These are phyloP conservation scores for Dermolepida albohirtum DNA, from an alignment of 2,888 invertebrate species.

Conservation along the genomic window DNA sequence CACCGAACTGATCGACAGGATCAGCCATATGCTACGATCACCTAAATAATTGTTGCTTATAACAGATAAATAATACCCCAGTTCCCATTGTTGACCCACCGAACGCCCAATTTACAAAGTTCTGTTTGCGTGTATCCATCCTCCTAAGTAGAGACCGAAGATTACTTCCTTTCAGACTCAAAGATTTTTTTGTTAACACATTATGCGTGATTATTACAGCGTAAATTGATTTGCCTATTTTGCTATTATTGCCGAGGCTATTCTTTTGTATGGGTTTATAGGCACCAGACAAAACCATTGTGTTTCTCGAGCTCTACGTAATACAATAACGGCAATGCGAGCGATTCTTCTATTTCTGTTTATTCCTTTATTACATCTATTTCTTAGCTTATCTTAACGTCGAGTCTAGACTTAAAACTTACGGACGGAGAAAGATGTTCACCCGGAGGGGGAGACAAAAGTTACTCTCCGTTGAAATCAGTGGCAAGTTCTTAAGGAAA, in stretches of 20 bases:
- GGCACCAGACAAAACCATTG: too few species aligned
- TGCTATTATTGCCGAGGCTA: conserved; percentile 46
- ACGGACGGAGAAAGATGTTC: too few species aligned
- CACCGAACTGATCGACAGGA: too few species aligned
- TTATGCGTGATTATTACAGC: conserved; percentile 50
- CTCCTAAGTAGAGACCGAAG: not conserved
- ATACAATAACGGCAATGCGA: too few species aligned
- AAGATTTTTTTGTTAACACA: conserved; percentile 45
- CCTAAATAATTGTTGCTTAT: too few species aligned
- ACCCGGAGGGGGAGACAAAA: not conserved
- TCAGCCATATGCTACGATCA: too few species aligned
- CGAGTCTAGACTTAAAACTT: too few species aligned
- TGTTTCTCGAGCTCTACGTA: too few species aligned
- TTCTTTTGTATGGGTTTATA: too few species aligned
- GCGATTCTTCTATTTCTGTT: too few species aligned
- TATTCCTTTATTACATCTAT: too few species aligned
- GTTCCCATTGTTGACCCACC: conserved; percentile 4
- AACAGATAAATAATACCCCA: not conserved
- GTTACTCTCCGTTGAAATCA: conserved; percentile 1
- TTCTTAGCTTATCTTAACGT: too few species aligned
- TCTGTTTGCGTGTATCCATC: conserved; percentile 3
- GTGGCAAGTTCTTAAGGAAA: conserved; percentile 2
- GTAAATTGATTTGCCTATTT: conserved; percentile 55
- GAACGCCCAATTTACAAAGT: conserved; percentile 19
- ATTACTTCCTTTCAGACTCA: conserved; percentile 21